These are phyloP conservation scores for Acleris cristana DNA, from an alignment of 2,888 invertebrate species.

Conservation along the genomic window DNA sequence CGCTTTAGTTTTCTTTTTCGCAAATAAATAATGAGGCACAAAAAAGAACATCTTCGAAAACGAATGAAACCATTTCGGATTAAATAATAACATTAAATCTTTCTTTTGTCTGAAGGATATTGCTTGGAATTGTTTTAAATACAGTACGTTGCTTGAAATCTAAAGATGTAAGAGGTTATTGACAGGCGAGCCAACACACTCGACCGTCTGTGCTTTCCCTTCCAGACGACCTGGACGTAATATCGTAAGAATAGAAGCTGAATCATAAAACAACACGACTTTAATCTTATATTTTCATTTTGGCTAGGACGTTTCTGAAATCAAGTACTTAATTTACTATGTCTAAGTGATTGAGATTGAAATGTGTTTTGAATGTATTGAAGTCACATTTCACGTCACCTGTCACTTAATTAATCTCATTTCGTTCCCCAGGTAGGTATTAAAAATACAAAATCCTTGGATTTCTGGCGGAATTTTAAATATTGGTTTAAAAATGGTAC, in stretches of 20 bases:
- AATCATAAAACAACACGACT: neutral
- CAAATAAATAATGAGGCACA: too few species aligned
- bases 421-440: too few species aligned
- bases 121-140: slow-evolving; percentile 8
- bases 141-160: slow-evolving; percentile 25
- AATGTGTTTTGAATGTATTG: too few species aligned
- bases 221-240: slow-evolving; percentile 25
- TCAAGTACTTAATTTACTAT: too few species aligned
- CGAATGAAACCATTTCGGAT: neutral
- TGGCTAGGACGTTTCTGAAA: neutral
- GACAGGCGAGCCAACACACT: slow-evolving; percentile 32
- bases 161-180: slow-evolving; percentile 31
- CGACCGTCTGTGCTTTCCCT: slow-evolving; percentile 29
- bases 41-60: neutral
- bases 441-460: too few species aligned
- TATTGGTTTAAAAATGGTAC: too few species aligned
- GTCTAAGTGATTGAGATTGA: too few species aligned
- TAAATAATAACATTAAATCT: neutral
- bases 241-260: slow-evolving; percentile 4
- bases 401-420: too few species aligned
- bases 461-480: too few species aligned
- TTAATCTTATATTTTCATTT: neutral
- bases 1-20: too few species aligned
- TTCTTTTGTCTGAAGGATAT: too few species aligned
- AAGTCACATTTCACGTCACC: too few species aligned